Evolutionary conservation across 37 sponge, comb jelly and placozoan genomes (phyloP).

Genomic region (Chondrosia reniformis): DNA sequence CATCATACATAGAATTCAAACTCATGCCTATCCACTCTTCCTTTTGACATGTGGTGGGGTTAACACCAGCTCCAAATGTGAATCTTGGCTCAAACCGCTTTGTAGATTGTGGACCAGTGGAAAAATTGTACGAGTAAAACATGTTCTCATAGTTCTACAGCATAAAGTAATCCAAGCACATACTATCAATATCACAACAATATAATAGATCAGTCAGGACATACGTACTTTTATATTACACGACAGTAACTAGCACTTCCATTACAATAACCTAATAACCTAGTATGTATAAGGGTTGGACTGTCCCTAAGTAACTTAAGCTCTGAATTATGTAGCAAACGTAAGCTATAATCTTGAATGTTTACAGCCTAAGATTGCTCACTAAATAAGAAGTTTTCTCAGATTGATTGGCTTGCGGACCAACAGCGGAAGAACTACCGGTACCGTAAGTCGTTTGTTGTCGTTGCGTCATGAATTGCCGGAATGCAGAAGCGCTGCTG

Average conservation of each 20-base stretch:
- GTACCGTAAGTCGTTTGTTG: slow-evolving; percentile 25
- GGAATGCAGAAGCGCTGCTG: slow-evolving; percentile 18
- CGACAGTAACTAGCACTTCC: too few relatives aligned
- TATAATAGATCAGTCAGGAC: too few relatives aligned
- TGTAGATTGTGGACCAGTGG: slow-evolving; percentile 16
- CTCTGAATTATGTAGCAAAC: too few relatives aligned
- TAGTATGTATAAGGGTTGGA: too few relatives aligned
- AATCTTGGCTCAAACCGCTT: slow-evolving; percentile 34
- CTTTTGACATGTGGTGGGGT: slow-evolving; percentile 26
- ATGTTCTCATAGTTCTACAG: slow-evolving; percentile 49
- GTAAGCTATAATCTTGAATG: slow-evolving; percentile 48
- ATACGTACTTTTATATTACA: too few relatives aligned
- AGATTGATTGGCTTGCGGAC: background rate
- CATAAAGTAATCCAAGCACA: too few relatives aligned
- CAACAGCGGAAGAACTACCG: background rate
- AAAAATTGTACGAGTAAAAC: slow-evolving; percentile 47
- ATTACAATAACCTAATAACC: too few relatives aligned
- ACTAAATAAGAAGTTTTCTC: slow-evolving; percentile 41
- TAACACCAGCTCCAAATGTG: slow-evolving; percentile 15
- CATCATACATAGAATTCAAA: slow-evolving; percentile 55
- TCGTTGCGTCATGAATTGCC: slow-evolving; percentile 40
- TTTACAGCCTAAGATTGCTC: slow-evolving; percentile 14
- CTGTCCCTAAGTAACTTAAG: too few relatives aligned
- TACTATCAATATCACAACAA: too few relatives aligned
- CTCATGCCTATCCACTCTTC: slow-evolving; percentile 56